These are phyloP conservation scores for Cecropterus lyciades DNA, from an alignment of 1,140 invertebrate genomes.

Conservation along the genomic window DNA sequence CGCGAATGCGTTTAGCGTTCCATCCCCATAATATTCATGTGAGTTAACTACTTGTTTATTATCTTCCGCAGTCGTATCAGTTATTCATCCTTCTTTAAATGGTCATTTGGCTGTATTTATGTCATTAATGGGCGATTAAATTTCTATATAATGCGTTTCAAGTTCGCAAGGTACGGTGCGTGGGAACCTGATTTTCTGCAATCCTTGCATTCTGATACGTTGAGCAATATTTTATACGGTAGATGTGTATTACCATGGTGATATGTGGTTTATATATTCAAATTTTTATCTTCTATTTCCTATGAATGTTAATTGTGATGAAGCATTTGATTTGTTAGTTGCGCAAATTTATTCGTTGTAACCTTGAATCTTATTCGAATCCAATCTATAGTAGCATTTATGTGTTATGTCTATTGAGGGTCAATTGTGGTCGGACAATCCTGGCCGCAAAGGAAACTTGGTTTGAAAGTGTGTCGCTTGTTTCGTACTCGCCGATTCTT, in stretches of 20 bases:
- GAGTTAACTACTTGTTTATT: conserved; percentile 46
- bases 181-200: conserved; percentile 74
- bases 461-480: conserved; percentile 25
- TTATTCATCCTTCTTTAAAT: conserved; percentile 8
- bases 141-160: conserved; percentile 36
- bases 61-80: background rate
- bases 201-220: conserved; percentile 68
- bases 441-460: conserved; percentile 27
- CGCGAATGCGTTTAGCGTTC: conserved; percentile 66
- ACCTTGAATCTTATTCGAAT: conserved; percentile 18
- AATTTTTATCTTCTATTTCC: conserved; percentile 30
- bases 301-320: conserved; percentile 13
- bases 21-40: conserved; percentile 77
- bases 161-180: conserved; percentile 43
- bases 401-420: background rate
- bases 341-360: conserved; percentile 4
- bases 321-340: conserved; percentile 12
- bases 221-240: conserved; percentile 54
- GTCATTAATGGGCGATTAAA: conserved; percentile 20
- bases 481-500: conserved; percentile 2
- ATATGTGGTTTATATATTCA: conserved; percentile 17
- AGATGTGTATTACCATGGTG: conserved; percentile 28
- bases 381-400: conserved; percentile 7
- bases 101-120: conserved; percentile 28
- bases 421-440: conserved; percentile 10